Evolutionary conservation across 1,140 invertebrate genomes (phyloP).

Genomic region (Octopus sinensis): DNA sequence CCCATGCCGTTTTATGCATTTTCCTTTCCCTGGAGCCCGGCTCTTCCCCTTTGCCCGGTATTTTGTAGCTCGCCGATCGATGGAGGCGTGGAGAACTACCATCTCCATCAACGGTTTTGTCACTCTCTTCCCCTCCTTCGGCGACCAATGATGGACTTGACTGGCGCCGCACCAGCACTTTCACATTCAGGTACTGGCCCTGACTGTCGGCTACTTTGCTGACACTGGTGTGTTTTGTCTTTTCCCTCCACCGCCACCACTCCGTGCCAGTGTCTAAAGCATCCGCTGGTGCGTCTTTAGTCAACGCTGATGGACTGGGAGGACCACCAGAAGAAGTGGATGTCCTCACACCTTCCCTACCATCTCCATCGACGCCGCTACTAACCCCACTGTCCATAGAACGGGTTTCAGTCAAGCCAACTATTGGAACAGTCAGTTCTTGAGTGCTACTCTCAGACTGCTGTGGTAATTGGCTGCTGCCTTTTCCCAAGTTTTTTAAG

Average conservation of each 20-base stretch:
- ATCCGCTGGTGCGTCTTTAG: conserved; percentile 19
- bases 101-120: conserved; percentile 28
- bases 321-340: conserved; percentile 42
- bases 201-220: conserved; percentile 22
- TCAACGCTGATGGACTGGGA: conserved; percentile 37
- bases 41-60: conserved; percentile 25
- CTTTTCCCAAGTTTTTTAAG: conserved; percentile 13
- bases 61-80: conserved; percentile 46
- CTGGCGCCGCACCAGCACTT: conserved; percentile 39
- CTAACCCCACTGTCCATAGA: conserved; percentile 45
- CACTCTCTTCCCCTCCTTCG: conserved; percentile 39
- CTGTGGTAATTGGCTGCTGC: conserved; percentile 29
- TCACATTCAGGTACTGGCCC: conserved; percentile 35
- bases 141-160: conserved; percentile 43
- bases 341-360: conserved; percentile 31
- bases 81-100: conserved; percentile 28
- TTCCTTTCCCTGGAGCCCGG: conserved; percentile 31
- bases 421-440: conserved; percentile 37
- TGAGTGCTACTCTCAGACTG: conserved; percentile 24
- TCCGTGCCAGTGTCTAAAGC: conserved; percentile 34
- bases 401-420: conserved; percentile 30
- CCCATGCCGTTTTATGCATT: conserved; percentile 64
- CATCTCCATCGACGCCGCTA: conserved; percentile 39
- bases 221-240: conserved; percentile 1
- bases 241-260: conserved; percentile 51